These are phyloP conservation scores for Tanypteryx hageni DNA, from an alignment of 2,888 invertebrate species.

Conservation along the genomic window DNA sequence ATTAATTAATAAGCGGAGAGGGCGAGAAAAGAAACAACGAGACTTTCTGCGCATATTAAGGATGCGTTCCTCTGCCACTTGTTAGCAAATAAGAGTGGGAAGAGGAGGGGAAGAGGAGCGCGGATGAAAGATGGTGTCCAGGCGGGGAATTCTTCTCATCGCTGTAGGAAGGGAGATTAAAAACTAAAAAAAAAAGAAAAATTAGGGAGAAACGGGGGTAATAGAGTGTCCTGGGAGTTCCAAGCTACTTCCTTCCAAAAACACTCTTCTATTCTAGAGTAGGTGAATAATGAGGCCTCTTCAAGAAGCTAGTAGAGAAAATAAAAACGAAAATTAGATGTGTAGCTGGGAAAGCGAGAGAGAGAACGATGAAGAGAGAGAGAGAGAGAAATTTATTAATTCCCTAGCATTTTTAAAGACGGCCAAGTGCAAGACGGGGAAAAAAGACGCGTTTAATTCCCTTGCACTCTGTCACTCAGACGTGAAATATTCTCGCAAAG, in stretches of 20 bases:
- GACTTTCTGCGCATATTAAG: neutral
- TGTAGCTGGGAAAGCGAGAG: neutral
- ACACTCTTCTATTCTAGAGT: neutral
- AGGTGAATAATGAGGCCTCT: constrained; percentile 7
- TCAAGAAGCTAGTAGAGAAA: neutral
- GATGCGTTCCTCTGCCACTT: constrained; percentile 5
- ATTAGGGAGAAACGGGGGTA: constrained; percentile 8
- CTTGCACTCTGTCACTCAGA: constrained; percentile 22
- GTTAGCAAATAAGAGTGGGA: constrained; percentile 7
- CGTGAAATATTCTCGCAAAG: constrained; percentile 22
- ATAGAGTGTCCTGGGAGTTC: constrained; percentile 50
- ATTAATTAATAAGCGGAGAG: neutral
- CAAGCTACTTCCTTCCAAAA: neutral
- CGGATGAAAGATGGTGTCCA: constrained; percentile 7
- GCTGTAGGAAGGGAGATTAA: neutral
- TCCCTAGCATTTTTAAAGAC: constrained; percentile 66
- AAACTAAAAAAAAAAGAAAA: neutral
- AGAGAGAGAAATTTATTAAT: constrained; percentile 56
- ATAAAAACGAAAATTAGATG: constrained; percentile 57
- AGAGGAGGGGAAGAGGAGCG: neutral
- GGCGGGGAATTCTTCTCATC: neutral
- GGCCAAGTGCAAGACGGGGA: constrained; percentile 66
- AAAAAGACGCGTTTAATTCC: constrained; percentile 62
- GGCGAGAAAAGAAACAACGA: neutral
- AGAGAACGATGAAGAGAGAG: constrained; percentile 52